Percentiles rank a stretch among this genome's conserved stretches.
phyloP scores from a whole-genome alignment of 2,888 invertebrate genomes.

The Trissonchulus sp. region DNA sequence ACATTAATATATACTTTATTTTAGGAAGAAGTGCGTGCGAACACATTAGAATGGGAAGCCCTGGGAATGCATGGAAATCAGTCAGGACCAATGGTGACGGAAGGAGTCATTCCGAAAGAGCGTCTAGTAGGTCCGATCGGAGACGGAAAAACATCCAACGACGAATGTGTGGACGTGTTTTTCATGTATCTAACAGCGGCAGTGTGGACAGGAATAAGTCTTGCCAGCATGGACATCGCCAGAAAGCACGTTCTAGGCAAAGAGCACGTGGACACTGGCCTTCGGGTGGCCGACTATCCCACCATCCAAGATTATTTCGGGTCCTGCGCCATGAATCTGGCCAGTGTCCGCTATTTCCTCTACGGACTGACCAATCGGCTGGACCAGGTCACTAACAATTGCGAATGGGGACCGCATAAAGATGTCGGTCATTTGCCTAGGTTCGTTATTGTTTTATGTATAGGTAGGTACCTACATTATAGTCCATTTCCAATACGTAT shows the following conservation, averaged over 20 bases:
- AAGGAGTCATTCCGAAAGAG: slow-evolving; percentile 11
- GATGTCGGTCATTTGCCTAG: no score
- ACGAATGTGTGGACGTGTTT: no score
- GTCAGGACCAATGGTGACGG: slow-evolving; percentile 17
- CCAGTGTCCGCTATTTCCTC: no score
- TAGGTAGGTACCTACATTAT: no score
- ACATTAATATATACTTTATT: no score
- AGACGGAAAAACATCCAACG: neutral
- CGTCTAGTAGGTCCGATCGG: slow-evolving; percentile 18
- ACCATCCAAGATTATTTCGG: slow-evolving; percentile 24
- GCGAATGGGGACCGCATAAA: no score
- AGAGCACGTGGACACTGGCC: slow-evolving; percentile 25
- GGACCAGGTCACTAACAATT: no score
- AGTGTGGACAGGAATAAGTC: slow-evolving; percentile 11
- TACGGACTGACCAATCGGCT: no score
- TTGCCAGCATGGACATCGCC: slow-evolving; percentile 21
- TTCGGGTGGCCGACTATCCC: slow-evolving; percentile 19
- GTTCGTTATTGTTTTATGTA: no score
- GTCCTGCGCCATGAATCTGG: no score
- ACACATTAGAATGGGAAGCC: slow-evolving; percentile 20
- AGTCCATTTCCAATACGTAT: no score
- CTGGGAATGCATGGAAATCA: slow-evolving; percentile 24
- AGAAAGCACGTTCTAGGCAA: slow-evolving; percentile 17
- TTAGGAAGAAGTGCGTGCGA: slow-evolving; percentile 21
- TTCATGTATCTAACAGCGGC: slow-evolving; percentile 13